phyloP scores from a whole-genome alignment of 2,113 vertebrate species.

The Rhinolophus ferrumequinum region DNA sequence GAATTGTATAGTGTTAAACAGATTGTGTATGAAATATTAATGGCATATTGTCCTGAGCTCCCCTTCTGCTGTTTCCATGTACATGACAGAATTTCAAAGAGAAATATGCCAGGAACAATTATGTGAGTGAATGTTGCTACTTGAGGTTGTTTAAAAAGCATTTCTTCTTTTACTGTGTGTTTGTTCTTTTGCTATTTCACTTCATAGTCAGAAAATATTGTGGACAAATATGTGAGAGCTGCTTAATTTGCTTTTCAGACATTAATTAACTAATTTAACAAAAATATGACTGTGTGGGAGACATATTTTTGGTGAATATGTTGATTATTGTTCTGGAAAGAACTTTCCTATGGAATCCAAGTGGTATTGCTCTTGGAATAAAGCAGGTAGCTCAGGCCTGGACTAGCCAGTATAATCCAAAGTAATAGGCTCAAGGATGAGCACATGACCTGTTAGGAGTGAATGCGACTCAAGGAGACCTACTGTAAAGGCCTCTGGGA shows the following conservation, averaged over 20 bases:
- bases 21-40: conserved; percentile 68
- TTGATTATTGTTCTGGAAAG: not conserved
- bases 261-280: not conserved
- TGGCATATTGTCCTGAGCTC: conserved; percentile 63
- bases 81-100: conserved; percentile 55
- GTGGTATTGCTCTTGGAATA: not conserved
- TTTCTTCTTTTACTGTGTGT: conserved; percentile 53
- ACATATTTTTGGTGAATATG: not conserved
- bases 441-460: not conserved
- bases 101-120: conserved; percentile 13
- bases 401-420: not conserved
- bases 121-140: not conserved
- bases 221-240: not conserved
- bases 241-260: not conserved
- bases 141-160: conserved; percentile 14
- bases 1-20: conserved; percentile 56
- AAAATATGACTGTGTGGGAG: not conserved
- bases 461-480: not conserved
- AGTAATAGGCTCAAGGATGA: not conserved
- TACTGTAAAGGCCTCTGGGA: not conserved
- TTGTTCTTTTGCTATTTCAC: conserved; percentile 18
- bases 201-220: not conserved
- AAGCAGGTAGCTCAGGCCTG: not conserved
- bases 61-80: conserved; percentile 60
- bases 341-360: not conserved